These are phyloP conservation scores for Muraenolepis orangiensis DNA, from an alignment of 2,797 vertebrate genomes.

Conservation along the genomic window DNA sequence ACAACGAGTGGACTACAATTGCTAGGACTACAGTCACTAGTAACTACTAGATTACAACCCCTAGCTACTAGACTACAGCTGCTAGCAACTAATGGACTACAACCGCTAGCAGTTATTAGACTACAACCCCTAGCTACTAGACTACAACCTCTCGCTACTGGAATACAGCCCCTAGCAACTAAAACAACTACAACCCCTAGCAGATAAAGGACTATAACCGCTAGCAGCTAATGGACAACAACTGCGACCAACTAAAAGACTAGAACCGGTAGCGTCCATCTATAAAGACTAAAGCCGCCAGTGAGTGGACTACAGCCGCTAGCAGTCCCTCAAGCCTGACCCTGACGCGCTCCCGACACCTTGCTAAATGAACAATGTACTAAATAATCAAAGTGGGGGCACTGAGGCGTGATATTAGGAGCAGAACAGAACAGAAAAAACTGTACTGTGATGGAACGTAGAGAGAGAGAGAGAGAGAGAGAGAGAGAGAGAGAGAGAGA, in stretches of 20 bases:
- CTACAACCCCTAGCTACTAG: background rate
- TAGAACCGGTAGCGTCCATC: background rate
- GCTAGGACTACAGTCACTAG: background rate
- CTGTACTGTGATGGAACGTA: background rate
- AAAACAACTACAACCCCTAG: background rate
- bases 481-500: conserved; percentile 3
- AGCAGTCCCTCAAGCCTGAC: background rate
- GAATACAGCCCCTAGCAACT: background rate
- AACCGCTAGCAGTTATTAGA: background rate
- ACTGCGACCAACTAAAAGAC: background rate
- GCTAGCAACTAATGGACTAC: background rate
- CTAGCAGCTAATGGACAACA: background rate
- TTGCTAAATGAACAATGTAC: conserved; percentile 44
- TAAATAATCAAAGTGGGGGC: conserved; percentile 58
- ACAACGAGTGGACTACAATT: background rate
- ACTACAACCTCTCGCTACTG: no score
- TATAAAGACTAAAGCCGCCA: background rate
- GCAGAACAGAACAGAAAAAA: background rate
- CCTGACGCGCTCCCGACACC: background rate
- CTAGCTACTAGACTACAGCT: no score
- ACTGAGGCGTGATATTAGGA: conserved; percentile 45
- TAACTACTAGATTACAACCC: background rate
- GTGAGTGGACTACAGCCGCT: background rate
- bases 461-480: conserved; percentile 7
- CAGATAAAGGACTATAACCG: background rate